Evolutionary conservation across 2,797 vertebrate species (phyloP).

Genomic region (Pterois miles): DNA sequence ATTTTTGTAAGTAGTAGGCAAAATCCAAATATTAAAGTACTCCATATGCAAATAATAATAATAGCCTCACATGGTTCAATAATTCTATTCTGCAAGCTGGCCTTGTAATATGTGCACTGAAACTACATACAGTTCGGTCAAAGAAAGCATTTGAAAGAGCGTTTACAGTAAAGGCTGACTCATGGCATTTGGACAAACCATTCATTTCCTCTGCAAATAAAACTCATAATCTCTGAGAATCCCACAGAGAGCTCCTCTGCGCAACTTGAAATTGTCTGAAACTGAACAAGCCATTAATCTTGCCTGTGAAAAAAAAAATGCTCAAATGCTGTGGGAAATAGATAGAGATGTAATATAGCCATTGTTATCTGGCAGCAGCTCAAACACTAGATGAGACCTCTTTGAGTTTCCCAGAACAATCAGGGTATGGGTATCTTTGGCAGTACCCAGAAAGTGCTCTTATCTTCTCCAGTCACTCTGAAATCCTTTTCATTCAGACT

Average conservation of each 20-base stretch:
- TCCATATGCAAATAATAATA: neutral
- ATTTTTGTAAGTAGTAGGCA: neutral
- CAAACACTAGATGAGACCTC: slow-evolving; percentile 69
- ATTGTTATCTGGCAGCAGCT: slow-evolving; percentile 59
- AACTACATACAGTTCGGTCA: slow-evolving; percentile 25
- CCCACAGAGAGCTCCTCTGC: slow-evolving; percentile 48
- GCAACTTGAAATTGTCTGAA: slow-evolving; percentile 64
- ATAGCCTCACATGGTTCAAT: slow-evolving; percentile 4
- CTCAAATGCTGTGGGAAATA: slow-evolving; percentile 70
- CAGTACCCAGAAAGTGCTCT: slow-evolving; percentile 58
- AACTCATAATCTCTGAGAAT: slow-evolving; percentile 59
- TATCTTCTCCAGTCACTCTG: slow-evolving; percentile 63
- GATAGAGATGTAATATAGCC: slow-evolving; percentile 70
- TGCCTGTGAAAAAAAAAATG: slow-evolving; percentile 72
- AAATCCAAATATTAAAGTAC: slow-evolving; percentile 3
- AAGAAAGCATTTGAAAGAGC: slow-evolving; percentile 17
- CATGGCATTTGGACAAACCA: slow-evolving; percentile 48
- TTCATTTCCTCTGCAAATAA: slow-evolving; percentile 65
- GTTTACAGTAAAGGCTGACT: slow-evolving; percentile 45
- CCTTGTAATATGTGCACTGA: slow-evolving; percentile 11
- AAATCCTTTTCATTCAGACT: slow-evolving; percentile 59
- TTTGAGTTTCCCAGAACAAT: slow-evolving; percentile 74
- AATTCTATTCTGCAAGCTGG: slow-evolving; percentile 10
- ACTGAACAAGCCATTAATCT: slow-evolving; percentile 67
- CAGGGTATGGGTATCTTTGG: slow-evolving; percentile 60